Base-by-base conservation (phyloP, 2,113 vertebrate genomes). In the Cyprinodon brontotheroides region DNA sequence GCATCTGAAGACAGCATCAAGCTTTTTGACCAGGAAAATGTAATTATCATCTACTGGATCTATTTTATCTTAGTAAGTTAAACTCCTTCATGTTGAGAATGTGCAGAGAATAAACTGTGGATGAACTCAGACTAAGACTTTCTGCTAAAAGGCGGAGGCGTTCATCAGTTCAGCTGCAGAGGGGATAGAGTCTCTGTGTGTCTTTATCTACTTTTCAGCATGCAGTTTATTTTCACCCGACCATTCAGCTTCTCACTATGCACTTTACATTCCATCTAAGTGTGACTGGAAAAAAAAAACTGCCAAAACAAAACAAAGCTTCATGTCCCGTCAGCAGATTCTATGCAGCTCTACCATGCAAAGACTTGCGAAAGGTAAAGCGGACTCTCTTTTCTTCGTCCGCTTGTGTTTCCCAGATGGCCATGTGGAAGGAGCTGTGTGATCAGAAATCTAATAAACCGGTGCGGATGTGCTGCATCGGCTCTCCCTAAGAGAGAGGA, bases 391-490 rank as follows among this genome's bases (percentile, higher is more conserved):
- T 77, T 81, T 86, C 62, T 77, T 64, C 80, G 74, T 61, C 36
- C 73, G 75, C 79, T 87, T 77, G 13, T 85, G 86, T 47, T 74
- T 82, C 89, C 88, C 92, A 84, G 82, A 90, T 84, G 89, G 83
- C 82, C 81, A 83, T 84, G 78, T 85, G 83, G 83, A 83, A 81
- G 78, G 83, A 85, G 85, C 84, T 83, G 80, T 91, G 87, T 93
- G 90, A 92, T 91, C 82, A 65, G 89, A 90, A 88, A 93, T 92
- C 89, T 91, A 90, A 92, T 92, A 92, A 92, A 91, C 82, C 65
- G 7, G 79, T 79, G 50, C 17, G 77, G 87, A 86, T 86, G 76
- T 84, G 87, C 89, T 86, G 91, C 91, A 89, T 79, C 76, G 82
- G 85, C 86, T 85, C 88, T 82, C 75, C 37, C 77, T 86, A 82